A percentile compares a stretch with the other conserved stretches of the same genome.
These are phyloP conservation scores for Brachyopa scutellaris DNA, from an alignment of 2,888 invertebrate genomes.

Conservation along the genomic window DNA sequence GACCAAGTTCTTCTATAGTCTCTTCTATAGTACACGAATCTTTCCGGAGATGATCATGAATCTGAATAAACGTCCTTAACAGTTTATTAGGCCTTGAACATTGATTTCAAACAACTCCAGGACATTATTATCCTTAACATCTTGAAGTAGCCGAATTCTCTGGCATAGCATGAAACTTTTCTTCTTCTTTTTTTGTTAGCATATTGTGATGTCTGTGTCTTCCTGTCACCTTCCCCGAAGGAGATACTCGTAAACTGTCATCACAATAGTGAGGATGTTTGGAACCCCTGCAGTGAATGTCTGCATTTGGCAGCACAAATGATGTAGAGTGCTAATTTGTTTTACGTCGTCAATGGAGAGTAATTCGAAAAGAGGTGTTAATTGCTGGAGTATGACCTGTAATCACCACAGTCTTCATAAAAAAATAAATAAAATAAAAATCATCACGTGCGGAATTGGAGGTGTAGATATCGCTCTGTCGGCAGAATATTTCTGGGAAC, in stretches of 20 bases:
- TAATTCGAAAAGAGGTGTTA: constrained; percentile 52
- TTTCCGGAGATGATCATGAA: too few relatives aligned
- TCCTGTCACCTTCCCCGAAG: constrained; percentile 26
- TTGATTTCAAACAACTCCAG: constrained; percentile 37
- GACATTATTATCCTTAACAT: constrained; percentile 74
- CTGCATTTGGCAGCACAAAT: constrained; percentile 33
- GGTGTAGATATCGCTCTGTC: background rate
- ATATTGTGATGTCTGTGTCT: constrained; percentile 31
- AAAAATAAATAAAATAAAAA: background rate
- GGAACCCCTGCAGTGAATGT: constrained; percentile 41
- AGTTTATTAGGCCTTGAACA: constrained; percentile 57
- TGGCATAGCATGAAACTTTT: constrained; percentile 74
- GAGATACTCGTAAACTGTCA: constrained; percentile 47
- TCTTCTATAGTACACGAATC: too few relatives aligned
- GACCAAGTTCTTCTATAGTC: constrained; percentile 31
- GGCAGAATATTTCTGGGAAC: constrained; percentile 35
- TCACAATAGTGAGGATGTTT: constrained; percentile 34
- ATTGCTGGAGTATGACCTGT: constrained; percentile 49
- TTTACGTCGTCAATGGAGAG: constrained; percentile 8
- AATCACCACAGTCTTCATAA: constrained; percentile 23
- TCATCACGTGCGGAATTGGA: constrained; percentile 3
- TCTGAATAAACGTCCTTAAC: constrained; percentile 40
- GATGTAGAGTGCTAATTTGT: constrained; percentile 50
- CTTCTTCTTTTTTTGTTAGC: too few relatives aligned
- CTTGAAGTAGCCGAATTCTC: constrained; percentile 76